Evolutionary conservation across 2,797 vertebrate species (phyloP), one percentile per base, ranked within the genome.

Genomic region (Delichon dasypus): DNA sequence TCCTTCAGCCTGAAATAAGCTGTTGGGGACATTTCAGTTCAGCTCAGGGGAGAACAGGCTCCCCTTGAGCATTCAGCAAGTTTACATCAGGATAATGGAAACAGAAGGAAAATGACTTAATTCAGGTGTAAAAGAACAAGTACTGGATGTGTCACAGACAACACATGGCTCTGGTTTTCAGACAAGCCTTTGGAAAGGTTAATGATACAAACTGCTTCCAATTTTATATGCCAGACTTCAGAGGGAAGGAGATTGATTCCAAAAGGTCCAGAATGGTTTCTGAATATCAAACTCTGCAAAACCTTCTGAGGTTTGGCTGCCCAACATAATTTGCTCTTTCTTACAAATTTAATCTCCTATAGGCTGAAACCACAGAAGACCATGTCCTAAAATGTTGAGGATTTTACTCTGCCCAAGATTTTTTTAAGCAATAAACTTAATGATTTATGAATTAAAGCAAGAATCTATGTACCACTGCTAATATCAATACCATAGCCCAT

Each of bases 131-230:
- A 53, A 90, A 75, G 82, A 95, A 72, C 36, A 90, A 88, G 80
- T 55, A 29, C 38, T 45, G 15, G 44, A 42, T 65, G 11, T 85
- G 70, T 93, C 72, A 45, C 21, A 84, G 70, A 64, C 7, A 12
- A 84, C 42, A 70, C 51, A 67, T 81, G 78, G 58, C 45, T 93
- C 50, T 71, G 47, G 7, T 83, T 81, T 77, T 80, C 87, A 88
- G 73, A 88, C 54, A 68, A 77, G 68, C 29, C 73, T 91, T 89
- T 26, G 16, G 50, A 92, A 91, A 94, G 91, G 88, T 89, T 90
- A 85, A 88, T 89, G 65, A 47, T 40, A 76, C 2, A 2, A 57
- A 68, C 67, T 88, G 57, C 68, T 83, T 96, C 76, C 88, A 38
- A 50, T 94, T 85, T 81, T 81, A 53, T 74, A 81, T 68, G 73